These are phyloP conservation scores for Halocynthia aurantium DNA, from an alignment of 23 tunicate species.

Conservation along the genomic window DNA sequence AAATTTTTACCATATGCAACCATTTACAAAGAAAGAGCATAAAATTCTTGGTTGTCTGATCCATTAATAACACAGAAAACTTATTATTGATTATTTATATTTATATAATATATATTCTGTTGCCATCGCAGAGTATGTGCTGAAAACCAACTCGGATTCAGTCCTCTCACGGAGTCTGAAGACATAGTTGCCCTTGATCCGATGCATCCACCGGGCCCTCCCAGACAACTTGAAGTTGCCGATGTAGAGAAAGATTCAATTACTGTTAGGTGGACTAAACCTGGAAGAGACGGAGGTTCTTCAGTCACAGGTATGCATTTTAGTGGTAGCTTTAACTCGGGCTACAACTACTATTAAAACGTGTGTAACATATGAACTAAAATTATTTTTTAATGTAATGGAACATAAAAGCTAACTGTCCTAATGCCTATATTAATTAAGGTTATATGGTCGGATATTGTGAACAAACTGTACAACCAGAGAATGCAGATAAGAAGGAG, in stretches of 20 bases:
- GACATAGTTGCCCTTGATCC: conserved; percentile 78
- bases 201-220: conserved; percentile 76
- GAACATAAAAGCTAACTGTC: too few relatives aligned
- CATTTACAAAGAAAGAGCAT: neutral
- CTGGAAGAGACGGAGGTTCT: conserved; percentile 82
- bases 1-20: too few relatives aligned
- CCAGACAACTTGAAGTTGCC: conserved; percentile 56
- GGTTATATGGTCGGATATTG: conserved; percentile 54
- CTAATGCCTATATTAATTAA: neutral
- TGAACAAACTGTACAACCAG: conserved; percentile 50
- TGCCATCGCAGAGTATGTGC: conserved; percentile 39
- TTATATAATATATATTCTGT: neutral
- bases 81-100: neutral
- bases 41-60: too few relatives aligned
- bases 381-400: too few relatives aligned
- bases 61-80: too few relatives aligned
- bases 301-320: conserved; percentile 30
- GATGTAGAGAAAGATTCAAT: conserved; percentile 62
- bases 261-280: conserved; percentile 58
- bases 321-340: neutral
- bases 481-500: conserved; percentile 21
- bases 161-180: conserved; percentile 54
- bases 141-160: conserved; percentile 81
- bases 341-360: neutral
- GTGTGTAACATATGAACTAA: too few relatives aligned